Evolutionary conservation across 2,888 invertebrate genomes (phyloP).

Genomic region (Reticulitermes lucifugus): DNA sequence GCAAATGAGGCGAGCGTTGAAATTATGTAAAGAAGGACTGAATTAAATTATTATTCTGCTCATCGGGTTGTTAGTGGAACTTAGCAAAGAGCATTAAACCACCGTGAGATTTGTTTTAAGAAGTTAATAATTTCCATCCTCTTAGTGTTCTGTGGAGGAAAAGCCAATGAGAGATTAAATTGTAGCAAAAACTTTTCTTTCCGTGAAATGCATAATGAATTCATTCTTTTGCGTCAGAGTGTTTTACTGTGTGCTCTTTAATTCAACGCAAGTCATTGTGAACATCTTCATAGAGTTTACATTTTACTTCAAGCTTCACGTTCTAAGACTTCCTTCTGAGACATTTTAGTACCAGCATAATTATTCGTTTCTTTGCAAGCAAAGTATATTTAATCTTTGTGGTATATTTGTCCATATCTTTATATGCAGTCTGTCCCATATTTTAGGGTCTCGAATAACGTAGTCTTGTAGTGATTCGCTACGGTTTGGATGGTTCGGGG

Average conservation of each 20-base stretch:
- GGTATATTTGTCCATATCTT: background rate
- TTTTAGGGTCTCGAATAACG: too few relatives aligned
- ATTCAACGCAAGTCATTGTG: background rate
- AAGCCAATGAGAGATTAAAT: conserved; percentile 18
- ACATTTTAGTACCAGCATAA: background rate
- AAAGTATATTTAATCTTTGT: background rate
- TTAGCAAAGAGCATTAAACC: conserved; percentile 6
- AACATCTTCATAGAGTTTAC: background rate
- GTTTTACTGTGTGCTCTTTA: conserved; percentile 8
- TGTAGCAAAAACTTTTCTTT: conserved; percentile 19
- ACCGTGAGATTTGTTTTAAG: background rate
- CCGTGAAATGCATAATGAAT: conserved; percentile 26
- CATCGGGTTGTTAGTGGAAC: background rate
- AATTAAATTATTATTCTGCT: conserved; percentile 28
- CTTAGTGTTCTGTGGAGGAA: background rate
- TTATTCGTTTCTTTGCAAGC: background rate
- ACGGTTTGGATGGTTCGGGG: too few relatives aligned
- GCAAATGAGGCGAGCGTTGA: conserved; percentile 13
- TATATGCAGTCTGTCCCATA: background rate
- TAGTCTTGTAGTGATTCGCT: too few relatives aligned
- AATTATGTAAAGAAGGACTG: conserved; percentile 23
- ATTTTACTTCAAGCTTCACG: background rate
- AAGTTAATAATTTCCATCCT: conserved; percentile 1
- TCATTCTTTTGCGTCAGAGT: background rate
- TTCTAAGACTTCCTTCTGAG: background rate